Evolutionary conservation across 2,888 invertebrate species (phyloP), one percentile per base, ranked within the genome.

Genomic region (Cepaea hortensis): DNA sequence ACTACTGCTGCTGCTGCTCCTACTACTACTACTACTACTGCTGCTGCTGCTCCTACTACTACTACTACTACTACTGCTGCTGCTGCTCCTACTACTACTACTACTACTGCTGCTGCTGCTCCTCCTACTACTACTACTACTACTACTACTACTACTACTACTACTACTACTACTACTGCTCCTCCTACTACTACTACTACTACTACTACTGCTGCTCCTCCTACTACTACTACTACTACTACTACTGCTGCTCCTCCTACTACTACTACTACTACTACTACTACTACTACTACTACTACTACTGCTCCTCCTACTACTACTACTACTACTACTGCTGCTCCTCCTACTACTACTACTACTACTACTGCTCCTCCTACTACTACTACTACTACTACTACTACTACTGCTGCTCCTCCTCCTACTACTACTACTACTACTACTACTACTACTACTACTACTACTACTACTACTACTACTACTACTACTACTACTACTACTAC

Each of bases 211-310:
- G 62, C 62, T 62, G 62, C 62, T n/a, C n/a, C n/a, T n/a, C n/a
- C n/a, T n/a, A n/a, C n/a, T 35, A 35, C 35, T 35, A 35, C 35
- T 35, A 23, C 84, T 84, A 55, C 76, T 76, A 73, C 75, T 61
- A 7, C 76, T 73, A 6, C 61, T 50, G 75, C 75, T 61, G 65
- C 55, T 70, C 2, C 50, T 70, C 3, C 85, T 68, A 18, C 55
- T 35, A 0, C 35, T 35, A 1, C 0, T 35, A 35, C 35, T 35
- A 35, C 35, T 35, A 35, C 35, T 35, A 85, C 85, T 61, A 85
- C 85, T 80, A 80, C 76, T 65, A 77, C 84, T 81, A 81, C 81
- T 62, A 81, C 81, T 81, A 81, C 81, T 62, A 23, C 81, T 81
- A 23, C 81, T 62, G 2, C 84, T 50, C 2, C 80, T 73, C 9